Evolutionary conservation across 2,113 vertebrate genomes (phyloP).

Genomic region (Eubucco bourcierii): DNA sequence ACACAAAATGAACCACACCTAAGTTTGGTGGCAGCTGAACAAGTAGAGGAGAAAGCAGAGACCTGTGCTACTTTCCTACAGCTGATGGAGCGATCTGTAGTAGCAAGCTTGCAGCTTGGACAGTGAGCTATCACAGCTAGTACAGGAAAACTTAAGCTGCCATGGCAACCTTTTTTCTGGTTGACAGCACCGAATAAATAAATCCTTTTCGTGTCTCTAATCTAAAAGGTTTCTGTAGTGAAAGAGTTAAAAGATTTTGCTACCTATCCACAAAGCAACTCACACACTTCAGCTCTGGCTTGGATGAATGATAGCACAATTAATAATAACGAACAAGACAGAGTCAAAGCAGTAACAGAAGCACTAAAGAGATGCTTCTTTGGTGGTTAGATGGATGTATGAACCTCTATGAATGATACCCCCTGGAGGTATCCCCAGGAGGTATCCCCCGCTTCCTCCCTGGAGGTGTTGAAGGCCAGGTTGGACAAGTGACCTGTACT

Average conservation of each 20-base stretch:
- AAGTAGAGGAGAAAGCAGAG: neutral
- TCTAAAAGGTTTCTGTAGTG: neutral
- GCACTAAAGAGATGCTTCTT: neutral
- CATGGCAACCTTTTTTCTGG: conserved; percentile 23
- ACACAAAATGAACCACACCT: neutral
- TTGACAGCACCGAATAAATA: conserved; percentile 22
- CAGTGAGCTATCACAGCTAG: neutral
- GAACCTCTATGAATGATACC: neutral
- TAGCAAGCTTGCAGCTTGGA: neutral
- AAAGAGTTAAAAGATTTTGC: conserved; percentile 2
- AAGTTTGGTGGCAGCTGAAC: neutral
- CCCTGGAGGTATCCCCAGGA: too few relatives aligned
- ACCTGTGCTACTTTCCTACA: accelerated
- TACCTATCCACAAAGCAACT: neutral
- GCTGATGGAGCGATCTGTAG: neutral
- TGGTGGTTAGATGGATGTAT: neutral
- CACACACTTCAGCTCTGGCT: neutral
- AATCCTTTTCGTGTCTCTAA: neutral
- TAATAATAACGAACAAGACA: neutral
- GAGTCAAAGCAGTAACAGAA: neutral
- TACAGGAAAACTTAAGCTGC: neutral
- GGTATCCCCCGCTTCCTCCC: too few relatives aligned
- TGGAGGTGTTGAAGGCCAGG: too few relatives aligned
- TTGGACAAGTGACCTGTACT: too few relatives aligned
- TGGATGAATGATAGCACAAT: neutral